Evolutionary conservation across 2,797 vertebrate genomes (phyloP).

Genomic region (Alosa sapidissima): DNA sequence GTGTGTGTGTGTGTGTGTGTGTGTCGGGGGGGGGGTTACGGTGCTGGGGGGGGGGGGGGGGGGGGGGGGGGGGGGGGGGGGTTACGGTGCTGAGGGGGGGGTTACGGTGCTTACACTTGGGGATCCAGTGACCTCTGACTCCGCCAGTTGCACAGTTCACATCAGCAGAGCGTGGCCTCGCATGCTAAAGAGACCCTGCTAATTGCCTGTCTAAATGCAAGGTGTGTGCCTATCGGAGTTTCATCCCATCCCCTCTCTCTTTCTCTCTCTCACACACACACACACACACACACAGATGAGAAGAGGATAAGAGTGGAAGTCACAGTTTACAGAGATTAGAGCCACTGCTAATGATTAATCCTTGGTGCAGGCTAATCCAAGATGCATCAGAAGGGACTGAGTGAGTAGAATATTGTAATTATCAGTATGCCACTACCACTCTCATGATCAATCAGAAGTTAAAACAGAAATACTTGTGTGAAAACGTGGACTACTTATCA

Average conservation of each 20-base stretch:
- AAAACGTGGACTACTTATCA: background rate
- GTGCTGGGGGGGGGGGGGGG: no score
- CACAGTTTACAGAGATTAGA: slow-evolving; percentile 14
- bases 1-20: background rate
- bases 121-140: slow-evolving; percentile 16
- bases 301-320: slow-evolving; percentile 2
- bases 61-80: background rate
- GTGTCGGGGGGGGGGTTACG: background rate
- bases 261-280: background rate
- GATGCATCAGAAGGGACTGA: background rate
- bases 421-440: background rate
- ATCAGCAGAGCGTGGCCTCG: background rate
- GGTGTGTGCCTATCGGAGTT: slow-evolving; percentile 2
- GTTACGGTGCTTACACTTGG: background rate
- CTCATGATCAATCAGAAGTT: background rate
- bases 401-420: background rate
- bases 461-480: background rate
- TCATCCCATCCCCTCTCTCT: background rate
- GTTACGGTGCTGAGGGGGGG: background rate
- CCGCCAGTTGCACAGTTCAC: slow-evolving; percentile 5
- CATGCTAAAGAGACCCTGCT: slow-evolving; percentile 6
- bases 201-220: slow-evolving; percentile 26
- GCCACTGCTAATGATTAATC: background rate
- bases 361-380: background rate
- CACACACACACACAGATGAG: background rate